Percentiles rank a stretch among this genome's conserved stretches.
These are phyloP conservation scores for Calliscelio sp. DNA, from an alignment of 2,888 invertebrate genomes.

Conservation along the genomic window DNA sequence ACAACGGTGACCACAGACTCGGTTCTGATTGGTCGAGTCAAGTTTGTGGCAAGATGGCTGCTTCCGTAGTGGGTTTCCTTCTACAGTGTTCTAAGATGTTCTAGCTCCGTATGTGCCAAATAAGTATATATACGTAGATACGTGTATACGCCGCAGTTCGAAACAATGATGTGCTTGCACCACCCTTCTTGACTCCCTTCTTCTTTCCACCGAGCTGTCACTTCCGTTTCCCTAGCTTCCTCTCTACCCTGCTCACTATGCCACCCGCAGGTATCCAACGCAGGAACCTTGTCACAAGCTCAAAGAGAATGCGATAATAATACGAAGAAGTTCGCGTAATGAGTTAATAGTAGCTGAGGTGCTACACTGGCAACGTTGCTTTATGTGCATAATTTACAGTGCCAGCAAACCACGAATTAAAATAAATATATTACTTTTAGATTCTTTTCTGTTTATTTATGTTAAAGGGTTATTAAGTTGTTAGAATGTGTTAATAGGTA, in stretches of 20 bases:
- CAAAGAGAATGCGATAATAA: constrained; percentile 84
- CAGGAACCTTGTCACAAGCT: constrained; percentile 77
- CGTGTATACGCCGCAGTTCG: constrained; percentile 79
- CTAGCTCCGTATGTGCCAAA: constrained; percentile 82
- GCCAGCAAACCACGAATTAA: constrained; percentile 38
- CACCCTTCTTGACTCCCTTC: constrained; percentile 71
- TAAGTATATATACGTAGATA: constrained; percentile 80
- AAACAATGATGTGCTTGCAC: constrained; percentile 83
- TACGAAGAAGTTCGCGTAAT: constrained; percentile 82
- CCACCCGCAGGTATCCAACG: constrained; percentile 76
- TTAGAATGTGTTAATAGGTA: too few relatives aligned
- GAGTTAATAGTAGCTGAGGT: constrained; percentile 83
- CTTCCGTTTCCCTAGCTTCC: constrained; percentile 74
- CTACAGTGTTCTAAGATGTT: constrained; percentile 83
- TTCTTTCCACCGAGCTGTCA: constrained; percentile 75
- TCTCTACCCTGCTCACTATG: constrained; percentile 72
- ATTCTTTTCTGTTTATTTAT: too few relatives aligned
- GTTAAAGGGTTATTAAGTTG: too few relatives aligned
- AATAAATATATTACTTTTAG: constrained; percentile 4
- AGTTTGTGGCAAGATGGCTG: constrained; percentile 86
- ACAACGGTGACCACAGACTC: constrained; percentile 86
- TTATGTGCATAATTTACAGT: constrained; percentile 48
- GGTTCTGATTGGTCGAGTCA: constrained; percentile 86
- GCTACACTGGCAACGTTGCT: constrained; percentile 32
- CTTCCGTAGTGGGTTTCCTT: constrained; percentile 78